phyloP scores from a whole-genome alignment of 2,888 invertebrate genomes.

The Portevinia maculata region DNA sequence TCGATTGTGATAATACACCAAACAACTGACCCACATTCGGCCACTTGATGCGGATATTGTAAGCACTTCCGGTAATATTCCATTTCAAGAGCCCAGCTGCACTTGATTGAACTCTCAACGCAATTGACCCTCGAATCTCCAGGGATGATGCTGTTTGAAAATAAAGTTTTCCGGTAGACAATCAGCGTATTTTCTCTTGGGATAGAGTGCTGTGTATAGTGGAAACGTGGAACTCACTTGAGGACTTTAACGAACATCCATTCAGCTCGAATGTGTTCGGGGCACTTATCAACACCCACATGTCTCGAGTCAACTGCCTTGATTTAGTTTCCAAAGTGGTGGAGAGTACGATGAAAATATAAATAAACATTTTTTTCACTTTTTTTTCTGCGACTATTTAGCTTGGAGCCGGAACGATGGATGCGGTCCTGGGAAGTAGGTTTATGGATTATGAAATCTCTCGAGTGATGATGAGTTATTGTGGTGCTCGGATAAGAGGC shows the following conservation, averaged over 20 bases:
- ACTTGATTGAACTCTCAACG: slow-evolving; percentile 39
- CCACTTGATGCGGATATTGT: not conserved
- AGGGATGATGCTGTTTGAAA: slow-evolving; percentile 18
- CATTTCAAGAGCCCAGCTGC: not conserved
- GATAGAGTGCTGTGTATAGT: not conserved
- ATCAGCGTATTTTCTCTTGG: slow-evolving; percentile 25
- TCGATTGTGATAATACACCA: not conserved
- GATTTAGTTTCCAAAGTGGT: slow-evolving; percentile 22
- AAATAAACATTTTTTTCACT: slow-evolving; percentile 11
- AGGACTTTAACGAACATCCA: slow-evolving; percentile 47
- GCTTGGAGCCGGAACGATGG: not conserved
- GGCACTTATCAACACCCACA: slow-evolving; percentile 52
- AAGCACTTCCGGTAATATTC: slow-evolving; percentile 35
- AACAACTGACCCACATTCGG: slow-evolving; percentile 23
- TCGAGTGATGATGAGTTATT: slow-evolving; percentile 55
- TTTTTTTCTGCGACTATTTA: not conserved
- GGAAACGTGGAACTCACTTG: slow-evolving; percentile 27
- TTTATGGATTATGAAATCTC: slow-evolving; percentile 63
- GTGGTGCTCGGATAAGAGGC: not conserved
- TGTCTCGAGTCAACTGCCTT: slow-evolving; percentile 17
- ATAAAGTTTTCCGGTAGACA: slow-evolving; percentile 55
- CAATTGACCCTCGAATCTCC: slow-evolving; percentile 47
- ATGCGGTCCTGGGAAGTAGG: slow-evolving; percentile 45
- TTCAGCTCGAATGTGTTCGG: slow-evolving; percentile 32
- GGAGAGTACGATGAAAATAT: slow-evolving; percentile 10